Base-by-base conservation (phyloP, 2,888 invertebrate genomes). In the Tholera decimalis region DNA sequence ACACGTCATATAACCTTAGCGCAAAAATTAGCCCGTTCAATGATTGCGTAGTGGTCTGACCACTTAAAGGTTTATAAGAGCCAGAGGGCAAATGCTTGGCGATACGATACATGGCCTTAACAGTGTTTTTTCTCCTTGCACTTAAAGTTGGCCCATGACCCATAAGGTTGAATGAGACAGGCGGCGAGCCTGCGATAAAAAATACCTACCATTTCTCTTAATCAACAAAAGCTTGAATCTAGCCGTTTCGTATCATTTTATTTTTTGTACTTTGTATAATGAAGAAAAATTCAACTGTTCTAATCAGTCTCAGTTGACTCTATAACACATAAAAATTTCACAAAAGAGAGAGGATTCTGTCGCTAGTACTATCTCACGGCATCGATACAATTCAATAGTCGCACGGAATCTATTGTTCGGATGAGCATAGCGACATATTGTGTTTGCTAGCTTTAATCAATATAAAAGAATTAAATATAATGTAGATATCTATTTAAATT, bases 271-370 rank as follows among this genome's bases (percentile, higher is more conserved):
- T 13, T 13, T 18, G 1, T 30, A 39, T 13, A 18, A n/a, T 20
- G 24, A 15, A 6, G 11, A 37, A 18, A 4, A 11, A 7, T 54
- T 37, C 5, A 49, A 43, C 41, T 55, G 59, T 55, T 47, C 49
- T 28, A 61, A 20, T 57, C 68, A 54, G 35, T 43, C 82, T 80
- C 47, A 68, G 4, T 68, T 50, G 68, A 83, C 89, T 66, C 79
- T 71, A 44, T 41, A 61, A 75, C 79, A 82, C 73, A 85, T 72
- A 83, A 77, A 55, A 85, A 85, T 87, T 84, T 88, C 83, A 85
- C 83, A 87, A 91, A 91, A 91, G 92, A 90, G 92, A 92, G 88
- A 84, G 92, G 91, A 85, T 86, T 88, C 73, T 77, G 74, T 87
- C 60, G 70, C 62, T 63, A n/a, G 47, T 35, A 46, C 71, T 91